Percentiles rank a stretch among this genome's conserved stretches.
phyloP scores from a whole-genome alignment of 2,888 invertebrate species.

The Macrophya annulata region DNA sequence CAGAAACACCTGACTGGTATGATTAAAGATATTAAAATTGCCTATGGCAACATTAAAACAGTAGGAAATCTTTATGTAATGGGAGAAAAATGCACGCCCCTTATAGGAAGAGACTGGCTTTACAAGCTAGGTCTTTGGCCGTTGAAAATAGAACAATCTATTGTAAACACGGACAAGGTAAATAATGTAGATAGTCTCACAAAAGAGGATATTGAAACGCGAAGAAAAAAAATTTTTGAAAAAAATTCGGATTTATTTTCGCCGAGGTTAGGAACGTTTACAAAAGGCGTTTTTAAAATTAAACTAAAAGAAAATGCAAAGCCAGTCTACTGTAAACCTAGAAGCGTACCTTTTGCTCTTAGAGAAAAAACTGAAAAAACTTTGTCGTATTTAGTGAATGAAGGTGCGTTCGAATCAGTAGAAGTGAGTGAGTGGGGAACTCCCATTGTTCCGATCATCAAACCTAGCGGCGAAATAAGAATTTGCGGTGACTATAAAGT shows the following conservation, averaged over 20 bases:
- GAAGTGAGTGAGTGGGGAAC: conserved; percentile 43
- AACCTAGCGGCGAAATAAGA: background rate
- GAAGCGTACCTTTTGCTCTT: conserved; percentile 54
- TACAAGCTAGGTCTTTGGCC: conserved; percentile 59
- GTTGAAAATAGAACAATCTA: conserved; percentile 7
- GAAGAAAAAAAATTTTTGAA: background rate
- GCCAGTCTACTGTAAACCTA: background rate
- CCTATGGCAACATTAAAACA: conserved; percentile 20
- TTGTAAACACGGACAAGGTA: background rate
- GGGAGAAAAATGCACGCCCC: conserved; percentile 53
- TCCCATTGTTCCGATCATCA: conserved; percentile 5
- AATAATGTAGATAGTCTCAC: background rate
- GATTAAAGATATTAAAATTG: background rate
- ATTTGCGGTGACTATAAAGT: conserved; percentile 31
- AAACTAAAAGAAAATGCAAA: conserved; percentile 13
- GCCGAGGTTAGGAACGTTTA: conserved; percentile 49
- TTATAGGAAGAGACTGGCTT: conserved; percentile 60
- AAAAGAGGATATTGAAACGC: background rate
- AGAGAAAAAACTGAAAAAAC: conserved; percentile 57
- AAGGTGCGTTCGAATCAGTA: conserved; percentile 17
- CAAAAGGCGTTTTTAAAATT: conserved; percentile 53
- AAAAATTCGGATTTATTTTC: background rate
- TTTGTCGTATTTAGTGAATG: conserved; percentile 53
- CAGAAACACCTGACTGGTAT: background rate
- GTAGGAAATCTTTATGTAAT: conserved; percentile 51